phyloP scores from a whole-genome alignment of 2,888 invertebrate species.

The Dioctria rufipes region DNA sequence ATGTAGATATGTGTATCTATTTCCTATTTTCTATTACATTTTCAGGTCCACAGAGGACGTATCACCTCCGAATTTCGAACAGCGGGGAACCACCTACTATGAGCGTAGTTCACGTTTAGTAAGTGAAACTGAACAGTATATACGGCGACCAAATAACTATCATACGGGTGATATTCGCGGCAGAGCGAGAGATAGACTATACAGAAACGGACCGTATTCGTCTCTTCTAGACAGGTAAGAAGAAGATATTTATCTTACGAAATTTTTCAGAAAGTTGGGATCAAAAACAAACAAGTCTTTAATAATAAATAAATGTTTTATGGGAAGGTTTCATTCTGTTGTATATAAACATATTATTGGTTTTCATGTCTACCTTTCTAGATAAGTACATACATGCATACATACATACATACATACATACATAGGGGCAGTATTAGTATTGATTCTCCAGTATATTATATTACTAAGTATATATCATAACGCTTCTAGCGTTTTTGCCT shows the following conservation, averaged over 20 bases:
- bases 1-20: no score
- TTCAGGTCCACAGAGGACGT: constrained; percentile 72
- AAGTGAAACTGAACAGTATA: constrained; percentile 66
- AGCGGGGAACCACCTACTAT: constrained; percentile 70
- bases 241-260: not conserved
- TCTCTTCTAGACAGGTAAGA: constrained; percentile 70
- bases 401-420: no score
- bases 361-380: no score
- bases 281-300: no score
- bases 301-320: no score
- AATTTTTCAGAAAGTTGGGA: no score
- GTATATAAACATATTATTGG: no score
- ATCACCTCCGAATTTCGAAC: constrained; percentile 71
- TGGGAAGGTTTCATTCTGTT: no score
- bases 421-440: not conserved
- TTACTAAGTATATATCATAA: not conserved
- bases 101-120: constrained; percentile 70
- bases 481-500: not conserved
- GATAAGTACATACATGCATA: no score
- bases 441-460: not conserved
- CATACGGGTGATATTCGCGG: constrained; percentile 67
- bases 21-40: constrained; percentile 49
- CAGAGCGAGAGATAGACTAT: constrained; percentile 70
- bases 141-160: constrained; percentile 66
- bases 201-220: constrained; percentile 71